A percentile compares a stretch with the other conserved stretches of the same genome.
Evolutionary conservation across 2,888 invertebrate species (phyloP).

Genomic region (Drosophila infuscata): DNA sequence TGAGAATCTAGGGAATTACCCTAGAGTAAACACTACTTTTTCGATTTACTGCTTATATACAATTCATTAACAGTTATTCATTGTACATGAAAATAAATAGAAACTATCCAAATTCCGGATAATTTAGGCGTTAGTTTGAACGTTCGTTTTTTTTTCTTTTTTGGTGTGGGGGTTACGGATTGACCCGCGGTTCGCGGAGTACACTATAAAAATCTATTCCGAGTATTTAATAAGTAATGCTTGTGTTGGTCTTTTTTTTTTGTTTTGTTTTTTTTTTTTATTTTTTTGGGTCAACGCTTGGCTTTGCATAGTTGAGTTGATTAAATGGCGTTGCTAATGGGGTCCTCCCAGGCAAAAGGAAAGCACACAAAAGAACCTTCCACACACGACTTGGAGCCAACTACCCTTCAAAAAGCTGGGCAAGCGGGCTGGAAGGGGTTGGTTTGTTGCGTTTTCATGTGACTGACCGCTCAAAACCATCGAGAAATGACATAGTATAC

Average conservation of each 20-base stretch:
- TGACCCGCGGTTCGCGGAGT: neutral
- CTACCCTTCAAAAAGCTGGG: neutral
- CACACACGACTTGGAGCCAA: neutral
- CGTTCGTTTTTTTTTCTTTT: neutral
- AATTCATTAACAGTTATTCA: neutral
- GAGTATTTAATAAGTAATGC: slow-evolving; percentile 13
- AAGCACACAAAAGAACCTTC: neutral
- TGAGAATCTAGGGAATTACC: neutral
- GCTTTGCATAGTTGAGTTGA: slow-evolving; percentile 63
- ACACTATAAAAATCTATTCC: neutral
- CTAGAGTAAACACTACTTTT: neutral
- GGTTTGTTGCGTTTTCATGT: slow-evolving; percentile 17
- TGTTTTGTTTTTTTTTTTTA: neutral
- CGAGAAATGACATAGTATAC: slow-evolving; percentile 24
- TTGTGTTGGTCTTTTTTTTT: slow-evolving; percentile 18
- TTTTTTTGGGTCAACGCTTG: slow-evolving; percentile 44
- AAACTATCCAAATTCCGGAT: neutral
- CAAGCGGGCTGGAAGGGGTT: neutral
- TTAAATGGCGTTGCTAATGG: slow-evolving; percentile 78
- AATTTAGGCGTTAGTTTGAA: neutral
- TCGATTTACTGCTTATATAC: neutral
- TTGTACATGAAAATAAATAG: neutral
- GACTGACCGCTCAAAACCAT: slow-evolving; percentile 46
- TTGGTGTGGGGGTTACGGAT: neutral
- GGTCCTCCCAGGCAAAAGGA: neutral